Base-by-base conservation (phyloP, 2,888 invertebrate species). In the Macaria liturata region DNA sequence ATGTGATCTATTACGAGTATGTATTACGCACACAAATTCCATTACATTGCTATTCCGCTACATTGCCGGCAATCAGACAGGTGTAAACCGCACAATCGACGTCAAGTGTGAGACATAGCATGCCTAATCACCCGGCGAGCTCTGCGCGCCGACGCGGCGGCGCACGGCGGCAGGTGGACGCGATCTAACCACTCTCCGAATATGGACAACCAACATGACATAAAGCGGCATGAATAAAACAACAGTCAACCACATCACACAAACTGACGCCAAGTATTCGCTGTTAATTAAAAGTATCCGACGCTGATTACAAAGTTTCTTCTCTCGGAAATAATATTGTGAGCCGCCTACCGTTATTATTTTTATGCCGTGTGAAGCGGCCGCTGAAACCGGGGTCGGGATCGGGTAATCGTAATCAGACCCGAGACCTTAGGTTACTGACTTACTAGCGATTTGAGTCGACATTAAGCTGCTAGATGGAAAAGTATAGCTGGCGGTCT, bases 71-170 rank as follows among this genome's bases (percentile, higher is more conserved):
- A 72, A 66, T 59, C 69, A 64, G 70, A 71, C 75, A 78, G 72
- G 74, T 78, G 75, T 74, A 69, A 73, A 68, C 65, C 60, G 68
- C 59, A 77, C 76, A 80, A 78, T 82, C 73, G 72, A 61, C 69
- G 76, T 78, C 71, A 68, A 78, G 71, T 72, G 70, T 73, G 71
- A 75, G 74, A 75, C 74, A 72, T 72, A 79, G 80, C 74, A 75
- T 74, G 78, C 67, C 69, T 86, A 84, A 83, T 85, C 82, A 83
- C 77, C 72, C 75, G 78, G 75, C 74, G 69, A 73, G 72, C 69
- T 69, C 76, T 20, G 20, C 20, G 20, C 20, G 20, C 20, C 20
- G 20, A 20, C 20, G 20, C 20, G 20, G 20, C 20, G 20, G 2
- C 20, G 20, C 20, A 20, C 20, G 20, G 20, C 20, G 20, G 20